Percentiles rank a stretch among this genome's conserved stretches.
Evolutionary conservation across 2,888 invertebrate species (phyloP).

Genomic region (Pheosia gnoma): DNA sequence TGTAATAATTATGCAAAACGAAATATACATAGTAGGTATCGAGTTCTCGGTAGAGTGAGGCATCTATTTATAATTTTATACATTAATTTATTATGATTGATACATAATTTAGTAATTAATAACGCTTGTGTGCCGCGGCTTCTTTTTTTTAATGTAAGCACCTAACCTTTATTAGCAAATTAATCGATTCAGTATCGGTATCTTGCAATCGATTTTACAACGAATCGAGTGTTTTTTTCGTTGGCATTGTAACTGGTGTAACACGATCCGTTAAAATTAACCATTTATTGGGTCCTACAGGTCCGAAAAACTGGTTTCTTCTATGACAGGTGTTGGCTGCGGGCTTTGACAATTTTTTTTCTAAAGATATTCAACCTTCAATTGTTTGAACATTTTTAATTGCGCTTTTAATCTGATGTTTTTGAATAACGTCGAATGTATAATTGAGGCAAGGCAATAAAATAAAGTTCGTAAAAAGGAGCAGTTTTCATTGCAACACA

Average conservation of each 20-base stretch:
- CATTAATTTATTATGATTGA: constrained; percentile 54
- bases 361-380: constrained; percentile 41
- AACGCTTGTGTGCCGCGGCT: constrained; percentile 36
- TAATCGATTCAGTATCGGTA: constrained; percentile 55
- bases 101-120: constrained; percentile 57
- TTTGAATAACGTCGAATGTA: constrained; percentile 42
- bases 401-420: constrained; percentile 47
- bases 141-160: constrained; percentile 43
- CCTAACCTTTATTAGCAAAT: constrained; percentile 47
- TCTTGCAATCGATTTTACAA: constrained; percentile 51
- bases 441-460: constrained; percentile 22
- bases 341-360: constrained; percentile 21
- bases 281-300: constrained; percentile 5
- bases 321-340: constrained; percentile 40
- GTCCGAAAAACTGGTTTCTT: constrained; percentile 29
- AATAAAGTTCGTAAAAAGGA: constrained; percentile 5
- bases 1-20: constrained; percentile 1
- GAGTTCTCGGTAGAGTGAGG: constrained; percentile 13
- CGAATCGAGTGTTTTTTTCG: constrained; percentile 36
- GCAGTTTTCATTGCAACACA: constrained; percentile 23
- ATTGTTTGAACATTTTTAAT: constrained; percentile 46
- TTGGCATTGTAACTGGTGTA: constrained; percentile 28
- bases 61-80: constrained; percentile 37
- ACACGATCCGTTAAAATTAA: constrained; percentile 23
- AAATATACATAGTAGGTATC: neutral